phyloP scores from a whole-genome alignment of 2,113 vertebrate species.

The Hemichromis elongatus region DNA sequence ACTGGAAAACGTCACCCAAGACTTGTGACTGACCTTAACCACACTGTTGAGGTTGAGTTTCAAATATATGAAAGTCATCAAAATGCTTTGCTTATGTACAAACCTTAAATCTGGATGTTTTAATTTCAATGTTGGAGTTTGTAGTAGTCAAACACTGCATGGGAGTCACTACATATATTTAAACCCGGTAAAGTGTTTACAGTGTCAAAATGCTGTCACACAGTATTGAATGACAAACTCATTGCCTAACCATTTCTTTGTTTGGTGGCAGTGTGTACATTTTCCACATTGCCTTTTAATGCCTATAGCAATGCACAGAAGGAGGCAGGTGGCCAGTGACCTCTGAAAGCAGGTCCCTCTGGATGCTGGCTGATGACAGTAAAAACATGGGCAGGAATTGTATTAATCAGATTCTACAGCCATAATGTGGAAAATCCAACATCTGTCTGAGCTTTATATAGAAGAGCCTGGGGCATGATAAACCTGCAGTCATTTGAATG shows the following conservation, averaged over 20 bases:
- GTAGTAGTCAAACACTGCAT: not conserved
- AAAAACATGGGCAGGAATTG: slow-evolving; percentile 41
- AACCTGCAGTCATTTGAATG: slow-evolving; percentile 61
- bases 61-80: not conserved
- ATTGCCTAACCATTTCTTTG: not conserved
- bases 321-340: slow-evolving; percentile 49
- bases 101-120: not conserved
- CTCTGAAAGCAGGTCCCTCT: slow-evolving; percentile 35
- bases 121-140: not conserved
- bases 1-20: not conserved
- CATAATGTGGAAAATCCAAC: slow-evolving; percentile 62
- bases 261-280: not conserved
- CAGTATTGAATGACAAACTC: not conserved
- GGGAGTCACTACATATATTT: not conserved
- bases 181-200: not conserved
- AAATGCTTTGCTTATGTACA: not conserved
- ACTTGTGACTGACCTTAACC: not conserved
- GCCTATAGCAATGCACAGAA: slow-evolving; percentile 22
- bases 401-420: slow-evolving; percentile 59
- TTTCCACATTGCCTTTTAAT: not conserved
- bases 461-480: slow-evolving; percentile 47
- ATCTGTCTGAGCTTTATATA: slow-evolving; percentile 63
- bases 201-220: not conserved
- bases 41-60: not conserved
- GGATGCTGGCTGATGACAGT: slow-evolving; percentile 34